Percentiles rank a stretch among this genome's conserved stretches.
Conservation (phyloP, 1,140 invertebrate species). For the Drosophila quadrilineata region DNA sequence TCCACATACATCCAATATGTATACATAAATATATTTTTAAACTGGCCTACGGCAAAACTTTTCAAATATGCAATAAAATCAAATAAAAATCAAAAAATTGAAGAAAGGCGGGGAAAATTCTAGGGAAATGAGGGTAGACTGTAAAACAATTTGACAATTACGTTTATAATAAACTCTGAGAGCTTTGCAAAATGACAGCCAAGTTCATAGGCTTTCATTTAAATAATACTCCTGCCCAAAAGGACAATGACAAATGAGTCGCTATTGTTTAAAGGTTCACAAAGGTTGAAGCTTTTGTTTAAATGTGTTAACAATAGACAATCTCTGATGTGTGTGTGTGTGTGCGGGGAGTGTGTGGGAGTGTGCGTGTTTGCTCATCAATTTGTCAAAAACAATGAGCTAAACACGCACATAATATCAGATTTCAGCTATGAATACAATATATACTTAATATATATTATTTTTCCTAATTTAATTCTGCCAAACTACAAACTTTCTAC, state of each 20-base stretch:
- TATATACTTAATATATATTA: not conserved
- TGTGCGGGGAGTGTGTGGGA: not conserved
- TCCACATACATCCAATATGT: conserved; percentile 46
- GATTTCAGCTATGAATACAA: not conserved
- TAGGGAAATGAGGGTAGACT: too few relatives aligned
- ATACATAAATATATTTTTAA: conserved; percentile 36
- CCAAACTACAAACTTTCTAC: not conserved
- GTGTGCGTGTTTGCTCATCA: conserved; percentile 14
- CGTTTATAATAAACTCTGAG: conserved; percentile 26
- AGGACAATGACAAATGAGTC: conserved; percentile 63
- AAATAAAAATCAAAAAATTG: too few relatives aligned
- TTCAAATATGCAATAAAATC: conserved; percentile 24
- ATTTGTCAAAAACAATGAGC: conserved; percentile 49
- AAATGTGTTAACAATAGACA: conserved; percentile 47
- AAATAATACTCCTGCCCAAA: conserved; percentile 26
- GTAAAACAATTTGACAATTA: conserved; percentile 34
- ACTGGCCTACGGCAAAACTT: not conserved
- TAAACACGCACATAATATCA: too few relatives aligned
- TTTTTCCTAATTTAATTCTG: not conserved
- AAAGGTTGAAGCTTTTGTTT: conserved; percentile 47
- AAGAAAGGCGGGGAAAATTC: too few relatives aligned
- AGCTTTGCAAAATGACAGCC: conserved; percentile 15
- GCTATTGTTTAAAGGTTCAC: conserved; percentile 50
- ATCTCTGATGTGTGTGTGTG: conserved; percentile 1
- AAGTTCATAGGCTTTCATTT: conserved; percentile 43